A percentile compares a stretch with the other conserved stretches of the same genome.
Conservation (phyloP, 2,888 invertebrate genomes). For the Euzetes globulus region DNA sequence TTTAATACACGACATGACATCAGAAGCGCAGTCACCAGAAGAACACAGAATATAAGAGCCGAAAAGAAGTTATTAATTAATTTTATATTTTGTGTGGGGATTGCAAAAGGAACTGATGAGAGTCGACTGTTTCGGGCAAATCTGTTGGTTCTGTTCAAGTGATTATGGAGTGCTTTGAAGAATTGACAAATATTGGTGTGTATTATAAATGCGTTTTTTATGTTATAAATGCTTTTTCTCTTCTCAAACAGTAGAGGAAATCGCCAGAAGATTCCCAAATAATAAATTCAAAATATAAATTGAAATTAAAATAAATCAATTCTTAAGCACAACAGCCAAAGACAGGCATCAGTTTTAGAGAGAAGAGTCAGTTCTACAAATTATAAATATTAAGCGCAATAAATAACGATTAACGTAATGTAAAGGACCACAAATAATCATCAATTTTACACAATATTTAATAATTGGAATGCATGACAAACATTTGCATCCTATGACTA, state of each 20-base stretch:
- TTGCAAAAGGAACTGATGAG: neutral
- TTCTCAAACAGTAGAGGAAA: neutral
- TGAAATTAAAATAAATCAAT: conserved; percentile 24
- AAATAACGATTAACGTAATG: conserved; percentile 28
- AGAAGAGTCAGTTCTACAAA: neutral
- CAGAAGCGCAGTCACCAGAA: conserved; percentile 19
- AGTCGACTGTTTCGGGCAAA: neutral
- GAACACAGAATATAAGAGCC: conserved; percentile 6
- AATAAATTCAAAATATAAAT: conserved; percentile 16
- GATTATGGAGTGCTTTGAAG: neutral
- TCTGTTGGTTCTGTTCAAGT: neutral
- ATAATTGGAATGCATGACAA: conserved; percentile 18
- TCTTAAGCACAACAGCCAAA: neutral
- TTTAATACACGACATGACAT: neutral
- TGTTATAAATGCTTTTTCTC: conserved; percentile 7
- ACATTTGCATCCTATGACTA: conserved; percentile 17
- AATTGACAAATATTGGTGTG: neutral
- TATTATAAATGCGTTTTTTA: neutral
- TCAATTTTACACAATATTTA: conserved; percentile 31
- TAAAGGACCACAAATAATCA: conserved; percentile 26
- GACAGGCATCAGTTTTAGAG: neutral
- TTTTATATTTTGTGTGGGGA: conserved; percentile 1
- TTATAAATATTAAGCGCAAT: conserved; percentile 31
- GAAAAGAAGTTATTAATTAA: conserved; percentile 18
- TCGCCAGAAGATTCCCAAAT: neutral